Base-by-base conservation (phyloP, 2,113 vertebrate genomes). In the Myrmophylax atrothorax region DNA sequence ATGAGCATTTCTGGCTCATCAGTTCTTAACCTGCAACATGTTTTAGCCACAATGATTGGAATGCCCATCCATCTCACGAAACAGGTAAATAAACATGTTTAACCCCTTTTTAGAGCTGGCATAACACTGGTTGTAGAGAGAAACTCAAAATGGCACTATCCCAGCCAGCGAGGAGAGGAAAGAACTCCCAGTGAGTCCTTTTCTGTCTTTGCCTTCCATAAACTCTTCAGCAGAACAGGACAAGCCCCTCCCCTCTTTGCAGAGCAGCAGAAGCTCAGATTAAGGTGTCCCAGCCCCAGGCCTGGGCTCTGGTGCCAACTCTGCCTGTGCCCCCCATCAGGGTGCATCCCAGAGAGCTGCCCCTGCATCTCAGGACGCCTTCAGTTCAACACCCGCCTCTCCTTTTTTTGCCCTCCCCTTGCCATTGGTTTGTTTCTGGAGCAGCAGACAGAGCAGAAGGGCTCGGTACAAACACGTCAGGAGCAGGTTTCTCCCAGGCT, bases 401-500 rank as follows among this genome's bases (percentile, higher is more conserved):
- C 56, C 72, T 84, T 84, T 56, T 67, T 89, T 90, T 92, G 75
- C 60, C 25, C 69, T 76, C 52, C 80, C 67, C 56, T 95, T 78
- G 78, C 62, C 46, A 95, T 97, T 94, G 97, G 87, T 96, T 96
- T 96, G 95, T 87, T 96, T 97, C 97, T 96, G 94, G 94, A 97
- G 92, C 75, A 94, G 97, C 95, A 95, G 96, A 97, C 93, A 79
- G 90, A 82, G 91, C 69, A 96, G 87, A 79, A 94, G 95, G 94
- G 87, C 96, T 97, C 75, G 29, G 91, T 87, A 97, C 91, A 90
- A 97, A 97, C 98, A 97, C 19, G 96, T 97, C 94, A 85, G 93
- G 87, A 96, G 90, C 95, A 87, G 93, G 97, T 95, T 96, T 95
- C 96, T 97, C 95, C 96, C 93, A 96, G 96, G 96, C 97, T 97